Evolutionary conservation across 2,888 invertebrate genomes (phyloP).

Genomic region (Apoderus coryli): DNA sequence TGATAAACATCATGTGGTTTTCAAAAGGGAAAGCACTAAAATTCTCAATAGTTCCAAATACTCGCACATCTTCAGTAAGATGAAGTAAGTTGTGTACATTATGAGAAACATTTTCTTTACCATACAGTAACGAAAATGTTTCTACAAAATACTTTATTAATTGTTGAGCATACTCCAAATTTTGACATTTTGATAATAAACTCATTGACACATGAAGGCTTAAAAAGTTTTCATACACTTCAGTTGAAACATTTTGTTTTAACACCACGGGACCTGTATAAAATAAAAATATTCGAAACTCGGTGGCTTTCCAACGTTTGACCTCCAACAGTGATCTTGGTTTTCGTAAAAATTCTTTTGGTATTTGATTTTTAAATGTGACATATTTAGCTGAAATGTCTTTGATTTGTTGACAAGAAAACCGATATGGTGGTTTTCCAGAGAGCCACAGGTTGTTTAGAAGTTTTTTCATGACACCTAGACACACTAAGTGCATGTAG

Average conservation of each 20-base stretch:
- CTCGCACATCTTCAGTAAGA: constrained; percentile 13
- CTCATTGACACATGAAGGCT: constrained; percentile 8
- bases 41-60: constrained; percentile 12
- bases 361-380: neutral
- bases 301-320: constrained; percentile 9
- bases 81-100: constrained; percentile 19
- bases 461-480: constrained; percentile 5
- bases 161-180: constrained; percentile 11
- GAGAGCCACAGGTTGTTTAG: neutral
- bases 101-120: constrained; percentile 17
- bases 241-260: constrained; percentile 1
- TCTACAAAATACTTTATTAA: constrained; percentile 15
- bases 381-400: constrained; percentile 2
- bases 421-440: constrained; percentile 4
- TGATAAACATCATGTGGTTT: constrained; percentile 10
- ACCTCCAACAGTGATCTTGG: constrained; percentile 7
- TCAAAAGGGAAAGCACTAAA: constrained; percentile 14
- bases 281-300: constrained; percentile 9
- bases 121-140: constrained; percentile 16
- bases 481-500: constrained; percentile 7
- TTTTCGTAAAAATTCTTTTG: constrained; percentile 7
- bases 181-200: constrained; percentile 6
- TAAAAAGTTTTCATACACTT: constrained; percentile 8
- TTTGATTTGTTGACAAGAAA: constrained; percentile 2
- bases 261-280: constrained; percentile 8